Conservation (phyloP, 2,888 invertebrate species). For the Callyntrura guangdongensis region DNA sequence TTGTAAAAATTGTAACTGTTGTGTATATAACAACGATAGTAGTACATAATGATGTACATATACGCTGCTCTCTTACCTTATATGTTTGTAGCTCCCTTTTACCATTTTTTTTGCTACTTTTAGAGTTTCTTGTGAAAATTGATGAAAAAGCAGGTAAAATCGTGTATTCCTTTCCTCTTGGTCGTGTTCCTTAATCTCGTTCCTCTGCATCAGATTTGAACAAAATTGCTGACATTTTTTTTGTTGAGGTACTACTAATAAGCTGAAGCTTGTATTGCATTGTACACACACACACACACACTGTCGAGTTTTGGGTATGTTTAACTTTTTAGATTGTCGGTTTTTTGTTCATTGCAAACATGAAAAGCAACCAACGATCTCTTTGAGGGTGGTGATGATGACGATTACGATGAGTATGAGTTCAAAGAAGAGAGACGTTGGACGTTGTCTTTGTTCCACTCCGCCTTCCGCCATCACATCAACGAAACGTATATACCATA, state of each 20-base stretch:
- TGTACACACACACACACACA: too few species aligned
- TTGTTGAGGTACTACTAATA: too few species aligned
- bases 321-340: neutral
- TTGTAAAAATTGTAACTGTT: too few species aligned
- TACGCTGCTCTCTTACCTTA: neutral
- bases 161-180: neutral
- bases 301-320: too few species aligned
- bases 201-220: too few species aligned
- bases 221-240: too few species aligned
- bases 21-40: neutral
- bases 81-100: neutral
- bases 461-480: slow-evolving; percentile 19
- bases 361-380: slow-evolving; percentile 25
- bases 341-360: neutral
- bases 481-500: neutral
- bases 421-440: neutral
- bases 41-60: neutral
- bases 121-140: neutral
- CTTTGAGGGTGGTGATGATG: neutral
- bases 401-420: neutral
- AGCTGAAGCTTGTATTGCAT: too few species aligned
- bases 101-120: neutral
- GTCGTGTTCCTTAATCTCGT: too few species aligned
- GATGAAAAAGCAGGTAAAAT: slow-evolving; percentile 22
- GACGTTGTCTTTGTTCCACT: slow-evolving; percentile 52